These are phyloP conservation scores for Abrostola triplasia DNA, from an alignment of 2,888 invertebrate genomes.

Conservation along the genomic window DNA sequence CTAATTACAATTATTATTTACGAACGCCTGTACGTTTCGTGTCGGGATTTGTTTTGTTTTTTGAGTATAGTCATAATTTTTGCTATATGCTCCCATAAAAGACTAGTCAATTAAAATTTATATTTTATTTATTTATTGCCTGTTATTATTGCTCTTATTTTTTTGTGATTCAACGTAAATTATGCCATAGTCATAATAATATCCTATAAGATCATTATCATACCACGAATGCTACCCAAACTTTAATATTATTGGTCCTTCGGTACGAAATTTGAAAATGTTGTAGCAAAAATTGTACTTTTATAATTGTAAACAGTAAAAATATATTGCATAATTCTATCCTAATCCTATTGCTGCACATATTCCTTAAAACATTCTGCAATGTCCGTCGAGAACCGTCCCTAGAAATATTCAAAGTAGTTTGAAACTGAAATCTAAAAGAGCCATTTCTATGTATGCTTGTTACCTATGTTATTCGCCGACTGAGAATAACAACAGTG, in stretches of 20 bases:
- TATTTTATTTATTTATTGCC: no score
- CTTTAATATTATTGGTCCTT: neutral
- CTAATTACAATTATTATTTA: conserved; percentile 33
- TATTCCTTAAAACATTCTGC: neutral
- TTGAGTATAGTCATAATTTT: no score
- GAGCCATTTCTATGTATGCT: conserved; percentile 29
- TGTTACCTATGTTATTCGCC: conserved; percentile 46
- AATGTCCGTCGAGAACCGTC: conserved; percentile 1
- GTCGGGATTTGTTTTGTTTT: no score
- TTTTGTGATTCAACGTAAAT: no score
- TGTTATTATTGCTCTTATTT: no score
- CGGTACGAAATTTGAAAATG: neutral
- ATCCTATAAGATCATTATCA: neutral
- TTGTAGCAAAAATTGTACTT: neutral
- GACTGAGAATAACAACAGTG: conserved; percentile 61
- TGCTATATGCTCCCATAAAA: no score
- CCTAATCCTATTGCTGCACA: neutral
- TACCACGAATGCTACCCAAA: neutral
- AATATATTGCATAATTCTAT: neutral
- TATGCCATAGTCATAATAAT: no score
- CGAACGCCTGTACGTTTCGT: neutral
- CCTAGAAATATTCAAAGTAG: conserved; percentile 23
- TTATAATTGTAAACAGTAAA: neutral
- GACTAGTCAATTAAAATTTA: no score
- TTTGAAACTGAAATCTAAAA: conserved; percentile 18